Base-by-base conservation (phyloP, 2,113 vertebrate genomes). In the Deroptyus accipitrinus region DNA sequence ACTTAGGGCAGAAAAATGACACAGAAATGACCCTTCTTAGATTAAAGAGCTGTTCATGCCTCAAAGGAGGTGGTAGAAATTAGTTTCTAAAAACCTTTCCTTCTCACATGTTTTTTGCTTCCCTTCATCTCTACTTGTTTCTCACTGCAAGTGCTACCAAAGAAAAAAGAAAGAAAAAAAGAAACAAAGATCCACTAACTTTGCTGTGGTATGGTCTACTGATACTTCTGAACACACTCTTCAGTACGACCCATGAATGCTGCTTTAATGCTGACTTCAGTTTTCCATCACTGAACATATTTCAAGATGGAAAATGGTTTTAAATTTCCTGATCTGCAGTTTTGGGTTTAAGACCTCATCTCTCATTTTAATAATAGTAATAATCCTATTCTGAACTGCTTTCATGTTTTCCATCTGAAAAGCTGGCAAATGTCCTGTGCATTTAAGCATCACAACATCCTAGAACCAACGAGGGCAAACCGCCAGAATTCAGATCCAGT, bases 271-370 rank as follows among this genome's bases (percentile, higher is more conserved):
- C 55, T 82, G 83, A 51, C 84, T 94, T 30, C 52, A 35, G 24
- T 74, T 70, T 70, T 70, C 75, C 30, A 27, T 23, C 27, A 0
- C 0, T 33, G 61, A 49, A 61, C 0, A 0, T 73, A 24, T 87
- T 76, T 92, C 86, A 94, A 82, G 57, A 62, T 31, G 44, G 83
- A 82, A 91, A 82, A 86, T 3, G 8, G 31, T 68, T 95, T 68
- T 82, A 69, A 88, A 25, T 84, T 91, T 61, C 73, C 66, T 63
- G 55, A 86, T 88, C 77, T 67, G 80, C 66, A 86, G 64, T 67
- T 91, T 51, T 5, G 42, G 27, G 55, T 86, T 93, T 82, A 78
- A 93, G 94, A 95, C 83, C 69, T 82, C 61, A 81, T 52, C 25
- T 88, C 73, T 92, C 69, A 51, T 88, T 88, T 91, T 76, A 82